phyloP scores from a whole-genome alignment of 2,888 invertebrate species.

The Amiota mariae region DNA sequence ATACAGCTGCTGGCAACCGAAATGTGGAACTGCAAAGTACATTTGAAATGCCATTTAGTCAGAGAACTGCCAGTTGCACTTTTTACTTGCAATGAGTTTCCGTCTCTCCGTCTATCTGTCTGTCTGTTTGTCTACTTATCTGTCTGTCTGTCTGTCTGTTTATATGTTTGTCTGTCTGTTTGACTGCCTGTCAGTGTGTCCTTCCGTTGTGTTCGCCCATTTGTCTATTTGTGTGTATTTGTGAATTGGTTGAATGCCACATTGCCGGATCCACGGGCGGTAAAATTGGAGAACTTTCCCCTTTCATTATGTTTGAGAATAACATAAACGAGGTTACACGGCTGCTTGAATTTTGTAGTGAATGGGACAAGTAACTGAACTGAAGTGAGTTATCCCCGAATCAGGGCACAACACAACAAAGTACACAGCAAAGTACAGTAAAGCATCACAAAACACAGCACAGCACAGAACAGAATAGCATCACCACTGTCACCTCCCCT shows the following conservation, averaged over 20 bases:
- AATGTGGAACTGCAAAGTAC: constrained; percentile 8
- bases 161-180: neutral
- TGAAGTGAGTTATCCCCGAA: no score
- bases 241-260: constrained; percentile 47
- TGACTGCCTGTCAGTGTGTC: neutral
- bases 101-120: neutral
- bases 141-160: neutral
- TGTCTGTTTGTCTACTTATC: neutral
- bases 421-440: no score
- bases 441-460: no score
- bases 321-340: constrained; percentile 62
- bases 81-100: constrained; percentile 23
- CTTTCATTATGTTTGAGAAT: constrained; percentile 62
- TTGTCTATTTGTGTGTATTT: constrained; percentile 24
- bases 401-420: no score
- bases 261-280: constrained; percentile 61
- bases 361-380: constrained; percentile 10
- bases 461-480: no score
- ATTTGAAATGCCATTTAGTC: constrained; percentile 35
- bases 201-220: neutral
- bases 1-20: neutral
- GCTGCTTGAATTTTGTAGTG: constrained; percentile 55
- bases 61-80: constrained; percentile 44
- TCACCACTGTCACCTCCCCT: no score
- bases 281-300: constrained; percentile 66